phyloP scores from a whole-genome alignment of 2,888 invertebrate genomes.

The Oasisia sp. region DNA sequence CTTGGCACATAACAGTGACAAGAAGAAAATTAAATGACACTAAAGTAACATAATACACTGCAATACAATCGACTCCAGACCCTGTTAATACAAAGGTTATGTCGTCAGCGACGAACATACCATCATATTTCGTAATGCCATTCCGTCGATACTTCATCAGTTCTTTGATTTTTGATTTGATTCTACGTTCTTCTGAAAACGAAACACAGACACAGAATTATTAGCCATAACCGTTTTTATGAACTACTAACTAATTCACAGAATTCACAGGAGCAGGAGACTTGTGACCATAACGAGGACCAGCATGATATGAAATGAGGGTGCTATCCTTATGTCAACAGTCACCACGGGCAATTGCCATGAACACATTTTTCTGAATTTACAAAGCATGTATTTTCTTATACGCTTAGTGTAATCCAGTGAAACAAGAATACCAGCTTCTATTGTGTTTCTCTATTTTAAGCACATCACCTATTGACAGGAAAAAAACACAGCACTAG shows the following conservation, averaged over 20 bases:
- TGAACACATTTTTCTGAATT: background rate
- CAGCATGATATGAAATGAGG: background rate
- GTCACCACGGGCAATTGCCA: background rate
- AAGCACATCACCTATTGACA: too few species aligned
- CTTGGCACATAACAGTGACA: too few species aligned
- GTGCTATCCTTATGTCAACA: background rate
- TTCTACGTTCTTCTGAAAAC: constrained; percentile 79
- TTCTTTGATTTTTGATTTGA: constrained; percentile 85
- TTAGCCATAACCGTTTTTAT: background rate
- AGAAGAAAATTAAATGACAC: too few species aligned
- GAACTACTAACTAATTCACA: background rate
- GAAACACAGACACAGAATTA: constrained; percentile 22
- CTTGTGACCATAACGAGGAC: background rate
- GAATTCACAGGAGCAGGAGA: background rate
- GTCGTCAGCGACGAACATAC: constrained; percentile 45
- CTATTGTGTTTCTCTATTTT: too few species aligned
- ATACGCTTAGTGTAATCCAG: background rate
- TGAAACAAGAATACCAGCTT: too few species aligned
- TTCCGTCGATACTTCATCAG: constrained; percentile 82
- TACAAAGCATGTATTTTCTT: background rate
- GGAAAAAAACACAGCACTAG: too few species aligned
- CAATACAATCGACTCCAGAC: too few species aligned
- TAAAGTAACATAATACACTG: too few species aligned
- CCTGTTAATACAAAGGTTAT: too few species aligned
- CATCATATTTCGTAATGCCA: constrained; percentile 75